Conservation (phyloP, 2,888 invertebrate species). For the Melieria omissa region DNA sequence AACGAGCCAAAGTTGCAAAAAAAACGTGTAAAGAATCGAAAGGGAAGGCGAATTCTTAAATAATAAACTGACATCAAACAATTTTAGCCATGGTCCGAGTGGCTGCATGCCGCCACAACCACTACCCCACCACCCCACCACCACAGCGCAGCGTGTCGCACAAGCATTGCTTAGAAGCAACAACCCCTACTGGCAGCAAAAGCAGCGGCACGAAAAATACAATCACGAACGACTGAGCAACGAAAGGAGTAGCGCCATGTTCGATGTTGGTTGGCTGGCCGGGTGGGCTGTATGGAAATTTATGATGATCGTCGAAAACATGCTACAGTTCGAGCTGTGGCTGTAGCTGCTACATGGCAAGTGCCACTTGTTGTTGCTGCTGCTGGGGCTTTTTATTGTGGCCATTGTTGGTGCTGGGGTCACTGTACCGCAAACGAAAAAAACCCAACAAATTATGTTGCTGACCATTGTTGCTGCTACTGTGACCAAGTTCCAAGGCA, state of each 20-base stretch:
- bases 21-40: background rate
- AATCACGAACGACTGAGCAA: too few species aligned
- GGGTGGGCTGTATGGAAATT: constrained; percentile 3
- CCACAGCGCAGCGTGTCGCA: too few species aligned
- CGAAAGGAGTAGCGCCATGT: too few species aligned
- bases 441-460: constrained; percentile 45
- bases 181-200: too few species aligned
- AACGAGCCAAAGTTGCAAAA: background rate
- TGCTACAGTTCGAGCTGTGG: background rate
- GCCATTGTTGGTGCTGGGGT: constrained; percentile 29
- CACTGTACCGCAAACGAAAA: constrained; percentile 48
- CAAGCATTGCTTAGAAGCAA: too few species aligned
- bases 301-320: constrained; percentile 15
- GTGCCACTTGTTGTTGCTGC: background rate
- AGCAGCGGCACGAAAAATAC: too few species aligned
- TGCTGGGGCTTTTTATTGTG: constrained; percentile 29
- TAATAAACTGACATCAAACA: constrained; percentile 19
- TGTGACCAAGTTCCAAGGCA: too few species aligned
- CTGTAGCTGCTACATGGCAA: background rate
- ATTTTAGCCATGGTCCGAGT: constrained; percentile 16
- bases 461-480: background rate
- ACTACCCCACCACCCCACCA: too few species aligned
- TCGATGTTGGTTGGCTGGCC: too few species aligned
- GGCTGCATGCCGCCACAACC: background rate
- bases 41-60: constrained; percentile 7